Evolutionary conservation across 2,888 invertebrate species (phyloP).

Genomic region (Spialia ferax): DNA sequence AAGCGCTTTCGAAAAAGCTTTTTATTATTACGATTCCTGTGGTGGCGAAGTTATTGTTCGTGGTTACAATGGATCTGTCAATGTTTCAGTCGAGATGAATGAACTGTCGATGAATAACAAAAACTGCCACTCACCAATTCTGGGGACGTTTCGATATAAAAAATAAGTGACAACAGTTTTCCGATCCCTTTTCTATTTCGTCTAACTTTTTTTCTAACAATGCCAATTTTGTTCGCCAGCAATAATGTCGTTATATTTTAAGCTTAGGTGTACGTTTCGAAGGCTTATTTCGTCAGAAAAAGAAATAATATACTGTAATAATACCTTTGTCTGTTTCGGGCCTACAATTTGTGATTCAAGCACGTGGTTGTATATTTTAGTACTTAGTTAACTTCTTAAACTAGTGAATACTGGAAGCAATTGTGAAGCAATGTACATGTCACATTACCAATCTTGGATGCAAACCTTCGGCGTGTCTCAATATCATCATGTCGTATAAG

Average conservation of each 20-base stretch:
- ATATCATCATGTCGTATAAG: too few relatives aligned
- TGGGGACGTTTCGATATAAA: conserved; percentile 55
- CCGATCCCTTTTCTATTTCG: conserved; percentile 42
- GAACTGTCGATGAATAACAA: conserved; percentile 69
- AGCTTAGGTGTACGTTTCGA: background rate
- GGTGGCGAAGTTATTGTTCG: conserved; percentile 69
- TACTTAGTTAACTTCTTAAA: too few relatives aligned
- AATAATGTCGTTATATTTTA: conserved; percentile 2
- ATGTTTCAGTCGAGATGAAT: conserved; percentile 78
- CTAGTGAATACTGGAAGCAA: too few relatives aligned
- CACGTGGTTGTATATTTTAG: too few relatives aligned
- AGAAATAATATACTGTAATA: background rate
- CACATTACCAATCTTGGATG: too few relatives aligned
- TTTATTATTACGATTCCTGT: conserved; percentile 63
- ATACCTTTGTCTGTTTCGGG: background rate
- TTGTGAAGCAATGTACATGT: too few relatives aligned
- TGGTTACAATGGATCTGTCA: conserved; percentile 78
- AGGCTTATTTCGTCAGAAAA: background rate
- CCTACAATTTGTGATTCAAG: too few relatives aligned
- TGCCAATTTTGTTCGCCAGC: conserved; percentile 11
- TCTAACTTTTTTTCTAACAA: conserved; percentile 21
- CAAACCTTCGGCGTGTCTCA: too few relatives aligned
- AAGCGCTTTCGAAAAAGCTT: conserved; percentile 45
- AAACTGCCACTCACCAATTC: conserved; percentile 52
- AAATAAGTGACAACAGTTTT: conserved; percentile 45